A percentile compares a stretch with the other conserved stretches of the same genome.
Evolutionary conservation across 2,113 vertebrate genomes (phyloP).

Genomic region (Siphamia tubifer): DNA sequence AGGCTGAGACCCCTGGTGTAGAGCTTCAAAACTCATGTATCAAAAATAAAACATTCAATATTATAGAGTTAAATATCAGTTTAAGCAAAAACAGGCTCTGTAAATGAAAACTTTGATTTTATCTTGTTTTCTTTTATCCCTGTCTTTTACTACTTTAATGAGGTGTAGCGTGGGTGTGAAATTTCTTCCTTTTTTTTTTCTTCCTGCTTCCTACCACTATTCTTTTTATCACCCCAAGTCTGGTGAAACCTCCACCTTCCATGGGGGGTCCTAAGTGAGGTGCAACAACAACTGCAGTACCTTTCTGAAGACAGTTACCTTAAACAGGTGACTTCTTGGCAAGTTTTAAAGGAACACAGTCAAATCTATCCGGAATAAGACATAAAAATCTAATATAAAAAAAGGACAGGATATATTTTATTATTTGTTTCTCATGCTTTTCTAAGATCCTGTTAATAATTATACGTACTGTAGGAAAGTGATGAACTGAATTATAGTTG

Average conservation of each 20-base stretch:
- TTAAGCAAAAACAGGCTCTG: conserved; percentile 1
- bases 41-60: too few species aligned
- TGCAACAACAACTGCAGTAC: not conserved
- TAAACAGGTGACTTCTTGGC: not conserved
- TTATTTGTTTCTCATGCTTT: too few species aligned
- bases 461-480: too few species aligned
- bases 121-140: conserved; percentile 1
- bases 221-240: conserved; percentile 7
- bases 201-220: conserved; percentile 10
- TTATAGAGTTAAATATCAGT: not conserved
- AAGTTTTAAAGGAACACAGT: not conserved
- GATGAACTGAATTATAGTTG: too few species aligned
- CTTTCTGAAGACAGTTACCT: not conserved
- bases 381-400: too few species aligned
- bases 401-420: too few species aligned
- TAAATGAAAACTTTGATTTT: not conserved
- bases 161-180: conserved; percentile 44
- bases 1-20: too few species aligned
- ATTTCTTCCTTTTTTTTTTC: conserved; percentile 6
- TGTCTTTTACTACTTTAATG: conserved; percentile 36
- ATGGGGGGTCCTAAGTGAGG: not conserved
- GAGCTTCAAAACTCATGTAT: too few species aligned
- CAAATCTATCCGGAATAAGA: too few species aligned
- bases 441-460: too few species aligned
- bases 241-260: conserved; percentile 2